Percentiles rank a stretch among this genome's conserved stretches.
Evolutionary conservation across 1,140 invertebrate genomes (phyloP).

Genomic region (Caerostris darwini): DNA sequence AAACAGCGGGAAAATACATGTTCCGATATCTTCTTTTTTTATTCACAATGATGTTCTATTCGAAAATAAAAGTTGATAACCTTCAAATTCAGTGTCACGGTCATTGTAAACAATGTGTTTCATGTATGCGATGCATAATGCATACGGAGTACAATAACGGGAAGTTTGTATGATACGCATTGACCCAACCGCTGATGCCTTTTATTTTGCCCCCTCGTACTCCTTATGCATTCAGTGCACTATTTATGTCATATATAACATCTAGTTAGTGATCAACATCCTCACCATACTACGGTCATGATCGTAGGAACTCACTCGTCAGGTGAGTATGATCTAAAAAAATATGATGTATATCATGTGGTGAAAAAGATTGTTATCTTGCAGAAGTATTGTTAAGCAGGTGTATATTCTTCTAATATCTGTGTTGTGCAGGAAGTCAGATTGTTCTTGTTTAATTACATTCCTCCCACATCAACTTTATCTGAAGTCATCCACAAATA

Average conservation of each 20-base stretch:
- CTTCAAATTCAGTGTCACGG: constrained; percentile 40
- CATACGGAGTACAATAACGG: constrained; percentile 54
- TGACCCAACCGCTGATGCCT: constrained; percentile 43
- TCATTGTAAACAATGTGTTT: constrained; percentile 28
- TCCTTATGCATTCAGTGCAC: constrained; percentile 18
- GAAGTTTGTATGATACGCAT: constrained; percentile 2
- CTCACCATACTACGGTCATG: neutral
- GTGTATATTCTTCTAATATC: constrained; percentile 12
- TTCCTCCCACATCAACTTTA: neutral
- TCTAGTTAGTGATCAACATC: constrained; percentile 6
- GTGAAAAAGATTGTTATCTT: neutral
- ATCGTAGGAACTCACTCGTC: neutral
- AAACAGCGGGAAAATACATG: neutral
- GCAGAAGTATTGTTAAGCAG: constrained; percentile 1
- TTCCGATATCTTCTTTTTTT: constrained; percentile 19
- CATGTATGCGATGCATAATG: neutral
- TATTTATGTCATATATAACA: constrained; percentile 3
- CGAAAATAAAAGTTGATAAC: constrained; percentile 65
- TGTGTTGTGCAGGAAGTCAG: neutral
- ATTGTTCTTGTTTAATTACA: neutral
- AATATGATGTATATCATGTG: neutral
- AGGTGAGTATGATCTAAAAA: neutral
- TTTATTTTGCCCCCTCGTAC: neutral
- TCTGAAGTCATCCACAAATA: neutral
- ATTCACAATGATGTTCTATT: neutral